Evolutionary conservation across 2,797 vertebrate species (phyloP).

Genomic region (Lutjanus campechanus): DNA sequence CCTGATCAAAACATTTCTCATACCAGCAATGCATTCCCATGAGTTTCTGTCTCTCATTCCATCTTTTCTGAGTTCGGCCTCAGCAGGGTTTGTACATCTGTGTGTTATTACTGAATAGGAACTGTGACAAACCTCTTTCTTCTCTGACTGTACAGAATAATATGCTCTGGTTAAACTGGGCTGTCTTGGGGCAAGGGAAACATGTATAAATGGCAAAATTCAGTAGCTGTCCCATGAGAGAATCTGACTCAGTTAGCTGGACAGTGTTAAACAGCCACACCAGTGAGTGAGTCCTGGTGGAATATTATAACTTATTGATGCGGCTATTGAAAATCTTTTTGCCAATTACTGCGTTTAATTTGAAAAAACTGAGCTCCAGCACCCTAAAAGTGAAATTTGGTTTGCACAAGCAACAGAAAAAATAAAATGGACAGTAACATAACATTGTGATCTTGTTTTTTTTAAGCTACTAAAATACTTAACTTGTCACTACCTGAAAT

Average conservation of each 20-base stretch:
- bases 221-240: conserved; percentile 33
- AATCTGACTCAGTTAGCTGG: conserved; percentile 44
- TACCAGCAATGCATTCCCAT: conserved; percentile 33
- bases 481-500: neutral
- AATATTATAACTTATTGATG: conserved; percentile 2
- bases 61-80: conserved; percentile 33
- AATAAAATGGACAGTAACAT: conserved; percentile 1
- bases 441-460: neutral
- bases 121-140: conserved; percentile 47
- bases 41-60: conserved; percentile 15
- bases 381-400: neutral
- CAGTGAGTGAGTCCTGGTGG: neutral
- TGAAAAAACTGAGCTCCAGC: neutral
- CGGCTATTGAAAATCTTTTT: neutral
- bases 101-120: conserved; percentile 63
- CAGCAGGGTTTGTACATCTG: conserved; percentile 63
- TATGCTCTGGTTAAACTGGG: conserved; percentile 42
- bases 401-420: neutral
- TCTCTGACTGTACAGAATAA: conserved; percentile 39
- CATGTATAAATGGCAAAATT: conserved; percentile 47
- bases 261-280: conserved; percentile 7
- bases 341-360: neutral
- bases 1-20: conserved; percentile 44
- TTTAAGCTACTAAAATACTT: neutral
- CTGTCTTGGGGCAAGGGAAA: conserved; percentile 23